Evolutionary conservation across 2,113 vertebrate genomes (phyloP).

Genomic region (Phyllostomus discolor): DNA sequence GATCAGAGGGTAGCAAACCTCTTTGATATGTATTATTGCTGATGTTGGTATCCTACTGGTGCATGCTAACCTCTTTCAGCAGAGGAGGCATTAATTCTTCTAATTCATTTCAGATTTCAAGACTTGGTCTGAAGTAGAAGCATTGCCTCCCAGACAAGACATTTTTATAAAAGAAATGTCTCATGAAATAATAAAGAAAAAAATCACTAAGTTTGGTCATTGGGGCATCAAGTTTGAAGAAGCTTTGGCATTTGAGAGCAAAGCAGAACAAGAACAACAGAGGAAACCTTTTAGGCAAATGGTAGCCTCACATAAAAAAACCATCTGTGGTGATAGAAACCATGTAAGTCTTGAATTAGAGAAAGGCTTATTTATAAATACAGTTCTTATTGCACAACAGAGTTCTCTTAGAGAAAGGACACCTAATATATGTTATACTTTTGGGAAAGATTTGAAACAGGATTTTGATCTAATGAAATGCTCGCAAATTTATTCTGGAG

Average conservation of each 20-base stretch:
- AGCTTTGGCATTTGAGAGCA: neutral
- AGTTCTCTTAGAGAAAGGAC: neutral
- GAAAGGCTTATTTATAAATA: slow-evolving; percentile 77
- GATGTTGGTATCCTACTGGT: neutral
- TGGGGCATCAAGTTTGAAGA: neutral
- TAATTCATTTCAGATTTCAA: slow-evolving; percentile 53
- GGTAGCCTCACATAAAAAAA: neutral
- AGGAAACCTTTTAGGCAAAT: neutral
- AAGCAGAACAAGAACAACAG: neutral
- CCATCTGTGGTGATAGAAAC: neutral
- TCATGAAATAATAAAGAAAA: slow-evolving; percentile 24
- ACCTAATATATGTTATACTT: slow-evolving; percentile 65
- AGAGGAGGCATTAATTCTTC: slow-evolving; percentile 7
- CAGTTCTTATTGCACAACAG: slow-evolving; percentile 70
- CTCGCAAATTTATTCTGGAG: slow-evolving; percentile 80
- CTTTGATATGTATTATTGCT: neutral
- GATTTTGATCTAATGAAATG: slow-evolving; percentile 47
- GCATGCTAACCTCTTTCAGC: neutral
- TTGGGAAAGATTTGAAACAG: slow-evolving; percentile 72
- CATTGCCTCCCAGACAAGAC: neutral
- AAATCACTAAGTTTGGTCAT: neutral
- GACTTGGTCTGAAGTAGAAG: slow-evolving; percentile 23
- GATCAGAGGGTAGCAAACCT: neutral
- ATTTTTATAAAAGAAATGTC: slow-evolving; percentile 7
- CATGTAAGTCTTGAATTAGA: slow-evolving; percentile 77